These are phyloP conservation scores for Leptosomus discolor DNA, from an alignment of 2,113 vertebrate genomes.

Conservation along the genomic window DNA sequence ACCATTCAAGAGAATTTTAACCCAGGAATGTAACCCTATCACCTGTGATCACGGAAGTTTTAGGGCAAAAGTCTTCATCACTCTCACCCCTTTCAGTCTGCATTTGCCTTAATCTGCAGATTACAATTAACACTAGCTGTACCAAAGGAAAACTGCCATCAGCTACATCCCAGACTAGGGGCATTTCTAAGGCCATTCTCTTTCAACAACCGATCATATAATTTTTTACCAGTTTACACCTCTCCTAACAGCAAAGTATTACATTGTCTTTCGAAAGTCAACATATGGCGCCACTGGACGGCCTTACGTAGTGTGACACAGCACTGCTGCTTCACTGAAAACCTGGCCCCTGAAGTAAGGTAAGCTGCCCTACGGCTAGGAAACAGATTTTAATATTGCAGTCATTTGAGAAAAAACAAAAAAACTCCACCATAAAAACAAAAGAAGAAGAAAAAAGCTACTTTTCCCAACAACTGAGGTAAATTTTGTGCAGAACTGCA, in stretches of 20 bases:
- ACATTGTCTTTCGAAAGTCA: not conserved
- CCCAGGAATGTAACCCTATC: not conserved
- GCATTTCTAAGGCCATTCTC: not conserved
- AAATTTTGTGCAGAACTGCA: not conserved
- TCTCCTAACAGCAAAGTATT: not conserved
- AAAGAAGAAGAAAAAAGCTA: not conserved
- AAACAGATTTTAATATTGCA: not conserved
- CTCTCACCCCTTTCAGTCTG: not conserved
- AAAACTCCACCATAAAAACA: too few relatives aligned
- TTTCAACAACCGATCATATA: not conserved
- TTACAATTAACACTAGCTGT: not conserved
- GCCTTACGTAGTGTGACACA: not conserved
- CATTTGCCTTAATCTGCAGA: not conserved
- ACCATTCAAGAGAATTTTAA: not conserved
- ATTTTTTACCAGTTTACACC: not conserved
- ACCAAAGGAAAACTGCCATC: not conserved
- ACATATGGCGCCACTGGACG: not conserved
- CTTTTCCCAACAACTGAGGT: not conserved
- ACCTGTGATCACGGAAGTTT: not conserved
- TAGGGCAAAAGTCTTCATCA: not conserved
- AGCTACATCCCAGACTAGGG: not conserved
- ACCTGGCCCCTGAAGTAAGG: not conserved
- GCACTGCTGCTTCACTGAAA: not conserved
- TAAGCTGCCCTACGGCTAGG: not conserved
- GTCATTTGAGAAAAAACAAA: not conserved